Evolutionary conservation across 2,797 vertebrate species (phyloP), one percentile per base, ranked within the genome.

Genomic region (Pipistrellus nathusii): DNA sequence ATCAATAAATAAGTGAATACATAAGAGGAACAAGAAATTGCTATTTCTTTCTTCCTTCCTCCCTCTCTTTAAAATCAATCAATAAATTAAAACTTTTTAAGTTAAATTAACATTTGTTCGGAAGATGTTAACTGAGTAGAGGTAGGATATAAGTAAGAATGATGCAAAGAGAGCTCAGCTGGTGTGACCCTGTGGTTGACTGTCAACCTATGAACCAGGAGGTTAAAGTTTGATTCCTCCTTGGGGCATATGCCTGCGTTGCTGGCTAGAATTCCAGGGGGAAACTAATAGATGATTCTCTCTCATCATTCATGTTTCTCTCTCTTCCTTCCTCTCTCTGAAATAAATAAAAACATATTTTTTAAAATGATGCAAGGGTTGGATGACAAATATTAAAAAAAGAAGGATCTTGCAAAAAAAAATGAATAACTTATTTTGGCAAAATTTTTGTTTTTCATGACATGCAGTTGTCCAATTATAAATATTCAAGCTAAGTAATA

Each of bases 401-500:
- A 48, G 5, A 41, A 21, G 1, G 1, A 21, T 59, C 44, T 55
- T 71, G 21, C 1, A 76, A 30, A 66, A 90, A 75, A 75, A 92
- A 76, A 78, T 62, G 2, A 48, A 30, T 10, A 75, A 11, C 15
- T 8, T 82, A 30, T 59, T 85, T 83, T 92, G 21, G 20, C 2
- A 5, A 85, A 78, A 77, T 8, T 78, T 85, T 71, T 86, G 8
- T 62, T 80, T 82, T 76, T 30, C 2, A n/a, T 87, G 38, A 83
- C 32, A 71, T 23, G 10, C 64, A 76, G 5, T 93, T 73, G 57
- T 53, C 32, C 30, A 64, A 41, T 88, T 93, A 82, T 92, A 88
- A 66, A 83, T 76, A 38, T 83, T 10, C 13, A 80, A 66, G 13
- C 15, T 48, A 92, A 91, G 6, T 13, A 66, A 53, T 6, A 73